Evolutionary conservation across 2,797 vertebrate species (phyloP).

Genomic region (Sparus aurata): DNA sequence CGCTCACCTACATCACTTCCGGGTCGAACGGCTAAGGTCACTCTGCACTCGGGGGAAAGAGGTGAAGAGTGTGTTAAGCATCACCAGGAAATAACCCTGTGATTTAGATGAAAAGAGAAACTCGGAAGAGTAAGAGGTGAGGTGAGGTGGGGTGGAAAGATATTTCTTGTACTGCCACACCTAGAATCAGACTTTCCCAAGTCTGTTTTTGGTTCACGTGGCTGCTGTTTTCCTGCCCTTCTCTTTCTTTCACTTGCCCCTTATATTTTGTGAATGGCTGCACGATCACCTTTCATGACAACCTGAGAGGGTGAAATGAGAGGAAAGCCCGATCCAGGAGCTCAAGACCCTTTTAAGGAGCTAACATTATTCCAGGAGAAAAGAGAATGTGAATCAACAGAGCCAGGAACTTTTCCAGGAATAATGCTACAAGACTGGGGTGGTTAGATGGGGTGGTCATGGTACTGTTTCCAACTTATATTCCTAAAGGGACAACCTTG

Average conservation of each 20-base stretch:
- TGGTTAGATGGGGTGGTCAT: slow-evolving; percentile 26
- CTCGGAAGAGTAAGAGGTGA: slow-evolving; percentile 18
- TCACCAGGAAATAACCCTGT: slow-evolving; percentile 56
- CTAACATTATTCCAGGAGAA: slow-evolving; percentile 79
- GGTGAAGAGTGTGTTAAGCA: slow-evolving; percentile 54
- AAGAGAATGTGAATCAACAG: slow-evolving; percentile 77
- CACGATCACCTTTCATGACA: slow-evolving; percentile 71
- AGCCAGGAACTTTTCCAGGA: slow-evolving; percentile 66
- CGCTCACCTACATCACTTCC: slow-evolving; percentile 81
- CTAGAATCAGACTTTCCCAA: slow-evolving; percentile 16
- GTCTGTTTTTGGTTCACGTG: slow-evolving; percentile 39
- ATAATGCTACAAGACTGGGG: slow-evolving; percentile 42
- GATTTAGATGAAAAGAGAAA: slow-evolving; percentile 59
- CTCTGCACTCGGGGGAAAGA: slow-evolving; percentile 24
- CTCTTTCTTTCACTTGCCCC: slow-evolving; percentile 34
- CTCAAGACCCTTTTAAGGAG: slow-evolving; percentile 51
- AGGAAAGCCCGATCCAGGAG: slow-evolving; percentile 50
- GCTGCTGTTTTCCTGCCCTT: not conserved
- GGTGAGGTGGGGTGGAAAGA: not conserved
- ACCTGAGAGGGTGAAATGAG: slow-evolving; percentile 44
- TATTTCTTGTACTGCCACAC: slow-evolving; percentile 38
- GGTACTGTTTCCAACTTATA: slow-evolving; percentile 37
- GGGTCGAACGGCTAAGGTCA: slow-evolving; percentile 70
- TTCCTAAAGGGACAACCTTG: slow-evolving; percentile 69
- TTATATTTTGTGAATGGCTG: slow-evolving; percentile 64